These are phyloP conservation scores for Aphelinus atriplicis DNA, from an alignment of 1,140 invertebrate genomes.

Conservation along the genomic window DNA sequence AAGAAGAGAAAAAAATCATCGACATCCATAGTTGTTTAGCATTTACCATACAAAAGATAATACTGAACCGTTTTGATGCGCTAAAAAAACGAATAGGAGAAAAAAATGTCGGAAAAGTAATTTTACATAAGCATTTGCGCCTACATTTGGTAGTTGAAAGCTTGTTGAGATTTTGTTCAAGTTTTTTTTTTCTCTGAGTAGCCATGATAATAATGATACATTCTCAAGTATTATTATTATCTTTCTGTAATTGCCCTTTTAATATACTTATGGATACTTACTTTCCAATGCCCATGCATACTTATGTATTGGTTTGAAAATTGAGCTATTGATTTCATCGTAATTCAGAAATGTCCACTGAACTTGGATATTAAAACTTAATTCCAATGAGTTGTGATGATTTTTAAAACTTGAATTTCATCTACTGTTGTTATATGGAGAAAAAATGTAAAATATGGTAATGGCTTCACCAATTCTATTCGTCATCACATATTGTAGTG, in stretches of 20 bases:
- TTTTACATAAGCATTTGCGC: conserved; percentile 8
- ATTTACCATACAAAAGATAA: neutral
- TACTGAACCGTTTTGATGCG: neutral
- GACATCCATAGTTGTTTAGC: conserved; percentile 24
- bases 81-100: conserved; percentile 13
- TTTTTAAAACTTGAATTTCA: conserved; percentile 25
- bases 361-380: neutral
- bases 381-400: neutral
- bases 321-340: neutral
- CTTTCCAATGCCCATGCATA: too few relatives aligned
- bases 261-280: too few relatives aligned
- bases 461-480: conserved; percentile 31
- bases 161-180: neutral
- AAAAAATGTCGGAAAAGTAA: neutral
- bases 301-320: neutral
- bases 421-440: conserved; percentile 6
- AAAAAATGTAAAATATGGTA: conserved; percentile 5
- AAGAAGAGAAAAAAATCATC: conserved; percentile 20
- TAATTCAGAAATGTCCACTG: neutral
- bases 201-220: too few relatives aligned
- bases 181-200: too few relatives aligned
- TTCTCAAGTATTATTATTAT: too few relatives aligned
- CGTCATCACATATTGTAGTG: conserved; percentile 21
- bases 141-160: neutral
- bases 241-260: too few relatives aligned